Base-by-base conservation (phyloP, 2,888 invertebrate genomes). In the Isoperla grammatica region DNA sequence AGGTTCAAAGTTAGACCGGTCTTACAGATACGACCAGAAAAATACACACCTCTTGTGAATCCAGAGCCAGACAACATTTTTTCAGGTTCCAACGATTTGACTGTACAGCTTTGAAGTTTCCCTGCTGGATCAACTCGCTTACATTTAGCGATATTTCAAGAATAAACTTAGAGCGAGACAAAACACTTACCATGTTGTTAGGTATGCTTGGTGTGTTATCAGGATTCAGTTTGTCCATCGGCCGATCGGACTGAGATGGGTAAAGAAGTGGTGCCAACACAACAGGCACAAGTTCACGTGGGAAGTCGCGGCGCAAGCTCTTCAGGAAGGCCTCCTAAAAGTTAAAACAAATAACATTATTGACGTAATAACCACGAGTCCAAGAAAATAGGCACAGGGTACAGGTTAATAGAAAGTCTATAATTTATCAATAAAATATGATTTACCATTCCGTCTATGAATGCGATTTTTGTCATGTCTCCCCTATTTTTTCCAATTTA, bases 241-340 rank as follows among this genome's bases (percentile, higher is more conserved):
- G 71, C 61, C 77, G 69, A 67, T 80, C 79, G 53, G 67, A 61
- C 49, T 67, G 68, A 49, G 84, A 87, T 23, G 88, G 85, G 74
- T 95, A 95, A 65, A 95, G 79, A 66, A 93, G 79, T 66, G 95
- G 95, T 68, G 92, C 88, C 69, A 96, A 79, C 68, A 95, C 88
- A 70, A 94, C 87, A 39, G 95, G 95, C 60, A 92, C 92, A 69
- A 87, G 82, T 72, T 91, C 90, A 65, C 87, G 84, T 29, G 95
- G 92, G 76, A 94, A 95, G 75, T 95, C 95, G 70, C 87, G 84
- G 69, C 88, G 82, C 65, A 96, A 78, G 69, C 87, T 86, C 71
- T 85, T 84, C 60, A 94, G 76, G 77, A 95, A 93, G 67, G 88
- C 83, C 70, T 88, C 86, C 72, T 86, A 57, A 60, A 57, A 39